Evolutionary conservation across 2,113 vertebrate species (phyloP).

Genomic region (Synodontis membranacea): DNA sequence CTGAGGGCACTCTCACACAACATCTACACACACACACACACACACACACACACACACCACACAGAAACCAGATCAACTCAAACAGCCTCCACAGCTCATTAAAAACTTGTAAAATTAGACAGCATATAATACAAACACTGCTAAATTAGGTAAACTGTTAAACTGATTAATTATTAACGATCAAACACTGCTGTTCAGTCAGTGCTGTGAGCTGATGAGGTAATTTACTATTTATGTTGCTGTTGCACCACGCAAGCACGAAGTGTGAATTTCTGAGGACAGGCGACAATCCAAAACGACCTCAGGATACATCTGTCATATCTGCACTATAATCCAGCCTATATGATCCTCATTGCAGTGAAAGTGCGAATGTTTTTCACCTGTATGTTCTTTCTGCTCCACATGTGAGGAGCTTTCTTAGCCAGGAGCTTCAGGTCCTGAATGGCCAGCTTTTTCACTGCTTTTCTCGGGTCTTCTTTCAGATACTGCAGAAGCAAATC

Average conservation of each 20-base stretch:
- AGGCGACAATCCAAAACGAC: background rate
- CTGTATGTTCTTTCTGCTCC: conserved; percentile 94
- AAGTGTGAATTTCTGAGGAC: background rate
- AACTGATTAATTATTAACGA: background rate
- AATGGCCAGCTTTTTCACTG: conserved; percentile 90
- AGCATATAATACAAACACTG: background rate
- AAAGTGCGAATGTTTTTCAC: conserved; percentile 60
- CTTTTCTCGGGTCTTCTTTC: conserved; percentile 90
- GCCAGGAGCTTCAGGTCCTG: conserved; percentile 92
- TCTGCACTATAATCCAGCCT: background rate
- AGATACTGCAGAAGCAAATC: conserved; percentile 92
- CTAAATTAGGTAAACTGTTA: background rate
- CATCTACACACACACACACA: conserved; percentile 67
- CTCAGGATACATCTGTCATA: background rate
- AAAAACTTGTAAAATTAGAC: background rate
- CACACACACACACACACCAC: background rate
- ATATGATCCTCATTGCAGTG: background rate
- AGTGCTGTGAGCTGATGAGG: background rate
- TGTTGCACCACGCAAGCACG: background rate
- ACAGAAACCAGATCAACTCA: conserved; percentile 10
- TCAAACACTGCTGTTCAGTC: background rate
- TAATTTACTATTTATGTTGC: background rate
- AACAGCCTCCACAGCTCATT: background rate
- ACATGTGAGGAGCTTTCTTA: conserved; percentile 93
- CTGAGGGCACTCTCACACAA: conserved; percentile 93